Evolutionary conservation across 2,113 vertebrate species (phyloP).

Genomic region (Rhabdornis inornatus): DNA sequence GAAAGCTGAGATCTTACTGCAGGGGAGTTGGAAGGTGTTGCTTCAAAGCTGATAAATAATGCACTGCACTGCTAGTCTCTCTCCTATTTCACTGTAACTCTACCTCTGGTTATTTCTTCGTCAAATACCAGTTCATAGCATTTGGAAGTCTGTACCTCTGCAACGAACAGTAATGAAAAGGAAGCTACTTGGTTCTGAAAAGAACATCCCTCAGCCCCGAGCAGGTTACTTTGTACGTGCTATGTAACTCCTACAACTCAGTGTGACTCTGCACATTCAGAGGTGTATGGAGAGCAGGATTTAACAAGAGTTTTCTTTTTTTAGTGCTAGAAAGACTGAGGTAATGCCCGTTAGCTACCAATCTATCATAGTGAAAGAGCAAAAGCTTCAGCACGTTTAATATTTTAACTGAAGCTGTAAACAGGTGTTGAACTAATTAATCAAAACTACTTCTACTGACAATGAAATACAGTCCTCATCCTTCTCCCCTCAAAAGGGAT

Average conservation of each 20-base stretch:
- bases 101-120: background rate
- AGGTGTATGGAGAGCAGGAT: background rate
- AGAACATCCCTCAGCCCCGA: background rate
- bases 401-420: background rate
- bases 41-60: constrained; percentile 59
- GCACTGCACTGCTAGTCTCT: constrained; percentile 4
- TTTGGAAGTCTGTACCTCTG: background rate
- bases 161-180: background rate
- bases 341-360: background rate
- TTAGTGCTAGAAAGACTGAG: background rate
- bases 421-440: background rate
- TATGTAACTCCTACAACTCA: background rate
- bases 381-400: background rate
- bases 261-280: background rate
- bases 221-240: background rate
- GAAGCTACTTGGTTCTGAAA: background rate
- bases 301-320: background rate
- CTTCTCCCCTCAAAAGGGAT: background rate
- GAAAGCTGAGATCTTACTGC: background rate
- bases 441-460: background rate
- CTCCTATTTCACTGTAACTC: background rate
- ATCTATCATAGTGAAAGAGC: background rate
- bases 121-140: background rate
- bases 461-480: background rate
- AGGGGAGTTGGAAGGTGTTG: background rate